Conservation (phyloP, 1,140 invertebrate species). For the Zaprionus tsacasi region DNA sequence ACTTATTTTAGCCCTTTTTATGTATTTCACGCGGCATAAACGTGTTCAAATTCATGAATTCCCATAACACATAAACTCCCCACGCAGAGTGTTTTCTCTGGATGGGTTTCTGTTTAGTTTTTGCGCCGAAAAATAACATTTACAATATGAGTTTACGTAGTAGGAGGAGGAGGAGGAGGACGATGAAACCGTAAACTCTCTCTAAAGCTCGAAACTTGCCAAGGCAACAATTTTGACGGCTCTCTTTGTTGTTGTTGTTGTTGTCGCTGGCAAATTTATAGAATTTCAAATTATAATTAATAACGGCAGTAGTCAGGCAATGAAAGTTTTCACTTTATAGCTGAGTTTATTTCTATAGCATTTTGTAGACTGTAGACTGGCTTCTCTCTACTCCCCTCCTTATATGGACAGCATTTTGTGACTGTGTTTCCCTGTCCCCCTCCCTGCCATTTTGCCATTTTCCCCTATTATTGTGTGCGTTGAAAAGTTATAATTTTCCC, state of each 20-base stretch:
- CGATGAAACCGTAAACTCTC: conserved; percentile 10
- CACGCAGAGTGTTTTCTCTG: conserved; percentile 9
- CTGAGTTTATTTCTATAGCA: conserved; percentile 18
- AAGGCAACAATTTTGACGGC: conserved; percentile 33
- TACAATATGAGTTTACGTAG: conserved; percentile 43
- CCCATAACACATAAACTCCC: conserved; percentile 5
- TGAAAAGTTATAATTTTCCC: conserved; percentile 47
- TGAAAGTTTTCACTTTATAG: conserved; percentile 56
- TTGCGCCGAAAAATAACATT: conserved; percentile 44
- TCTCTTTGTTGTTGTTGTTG: conserved; percentile 26
- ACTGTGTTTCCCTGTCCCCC: not conserved
- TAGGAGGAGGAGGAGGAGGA: not conserved
- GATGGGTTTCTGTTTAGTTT: conserved; percentile 31
- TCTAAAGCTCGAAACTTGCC: conserved; percentile 27
- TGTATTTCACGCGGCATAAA: too few relatives aligned
- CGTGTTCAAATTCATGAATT: not conserved
- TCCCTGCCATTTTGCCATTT: not conserved
- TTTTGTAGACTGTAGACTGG: conserved; percentile 4
- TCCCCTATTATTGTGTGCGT: conserved; percentile 31
- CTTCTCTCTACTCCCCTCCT: not conserved
- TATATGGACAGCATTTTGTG: conserved; percentile 10
- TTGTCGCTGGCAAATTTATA: conserved; percentile 60
- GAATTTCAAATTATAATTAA: conserved; percentile 77
- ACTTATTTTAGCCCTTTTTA: too few relatives aligned
- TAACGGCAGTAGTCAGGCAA: conserved; percentile 46